phyloP scores from a whole-genome alignment of 2,888 invertebrate species.

The Acleris laterana region DNA sequence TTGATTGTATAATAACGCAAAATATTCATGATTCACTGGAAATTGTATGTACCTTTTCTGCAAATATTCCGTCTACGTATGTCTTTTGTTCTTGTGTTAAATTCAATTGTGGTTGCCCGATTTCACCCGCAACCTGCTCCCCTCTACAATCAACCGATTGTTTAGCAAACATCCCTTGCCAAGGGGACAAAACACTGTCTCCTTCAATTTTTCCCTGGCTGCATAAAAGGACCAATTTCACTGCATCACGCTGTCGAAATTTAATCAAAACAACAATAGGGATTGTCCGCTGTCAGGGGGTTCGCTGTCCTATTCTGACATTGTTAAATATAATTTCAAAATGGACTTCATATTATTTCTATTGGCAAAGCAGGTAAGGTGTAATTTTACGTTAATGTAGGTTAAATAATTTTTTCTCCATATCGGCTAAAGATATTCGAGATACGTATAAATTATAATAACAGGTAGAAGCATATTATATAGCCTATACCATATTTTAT shows the following conservation, averaged over 20 bases:
- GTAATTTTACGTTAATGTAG: too few species aligned
- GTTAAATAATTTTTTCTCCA: too few species aligned
- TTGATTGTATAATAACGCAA: too few species aligned
- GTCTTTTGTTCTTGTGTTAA: neutral
- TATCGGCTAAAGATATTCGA: too few species aligned
- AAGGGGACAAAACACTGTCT: conserved; percentile 40
- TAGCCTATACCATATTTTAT: too few species aligned
- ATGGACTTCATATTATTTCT: neutral
- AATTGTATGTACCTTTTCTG: too few species aligned
- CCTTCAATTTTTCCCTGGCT: conserved; percentile 54
- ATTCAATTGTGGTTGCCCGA: neutral
- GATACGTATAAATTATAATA: too few species aligned
- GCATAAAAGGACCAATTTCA: conserved; percentile 67
- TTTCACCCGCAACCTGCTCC: conserved; percentile 7
- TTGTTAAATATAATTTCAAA: neutral
- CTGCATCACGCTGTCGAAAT: conserved; percentile 71
- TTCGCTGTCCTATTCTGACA: conserved; percentile 52
- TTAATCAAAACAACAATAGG: conserved; percentile 81
- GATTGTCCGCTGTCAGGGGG: conserved; percentile 55
- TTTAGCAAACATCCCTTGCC: conserved; percentile 18
- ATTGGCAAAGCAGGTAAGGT: too few species aligned
- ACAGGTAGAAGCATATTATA: too few species aligned
- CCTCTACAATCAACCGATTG: conserved; percentile 24
- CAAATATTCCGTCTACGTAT: too few species aligned
- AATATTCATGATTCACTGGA: too few species aligned